Evolutionary conservation across 2,113 vertebrate species (phyloP).

Genomic region (Gymnorhina tibicen): DNA sequence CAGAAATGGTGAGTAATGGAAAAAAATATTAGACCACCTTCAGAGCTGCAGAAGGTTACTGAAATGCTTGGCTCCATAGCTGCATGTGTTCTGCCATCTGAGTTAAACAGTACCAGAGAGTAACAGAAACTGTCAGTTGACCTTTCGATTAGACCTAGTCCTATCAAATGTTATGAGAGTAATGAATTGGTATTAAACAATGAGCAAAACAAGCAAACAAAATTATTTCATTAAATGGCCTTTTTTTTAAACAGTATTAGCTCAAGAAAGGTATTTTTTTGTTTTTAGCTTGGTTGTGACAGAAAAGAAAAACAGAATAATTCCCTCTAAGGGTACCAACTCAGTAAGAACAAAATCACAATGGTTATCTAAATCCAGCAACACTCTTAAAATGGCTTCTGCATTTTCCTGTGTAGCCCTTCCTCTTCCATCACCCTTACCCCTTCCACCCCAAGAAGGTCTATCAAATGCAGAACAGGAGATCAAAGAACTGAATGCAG

Average conservation of each 20-base stretch:
- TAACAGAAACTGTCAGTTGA: slow-evolving; percentile 28
- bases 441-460: background rate
- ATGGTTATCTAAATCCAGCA: background rate
- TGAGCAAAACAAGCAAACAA: background rate
- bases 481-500: background rate
- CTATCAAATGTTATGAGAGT: background rate
- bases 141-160: slow-evolving; percentile 2
- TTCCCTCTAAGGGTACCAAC: background rate
- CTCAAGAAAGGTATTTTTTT: background rate
- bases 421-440: background rate
- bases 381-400: background rate
- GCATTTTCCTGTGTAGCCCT: background rate
- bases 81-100: background rate
- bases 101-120: background rate
- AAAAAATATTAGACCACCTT: background rate
- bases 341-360: background rate
- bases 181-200: slow-evolving; percentile 32
- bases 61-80: background rate
- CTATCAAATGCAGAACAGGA: background rate
- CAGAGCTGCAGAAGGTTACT: background rate
- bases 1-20: background rate
- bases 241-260: background rate
- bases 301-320: background rate
- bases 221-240: background rate
- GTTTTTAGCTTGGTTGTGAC: background rate